phyloP scores from a whole-genome alignment of 2,797 vertebrate genomes.

The Pogonophryne albipinna region DNA sequence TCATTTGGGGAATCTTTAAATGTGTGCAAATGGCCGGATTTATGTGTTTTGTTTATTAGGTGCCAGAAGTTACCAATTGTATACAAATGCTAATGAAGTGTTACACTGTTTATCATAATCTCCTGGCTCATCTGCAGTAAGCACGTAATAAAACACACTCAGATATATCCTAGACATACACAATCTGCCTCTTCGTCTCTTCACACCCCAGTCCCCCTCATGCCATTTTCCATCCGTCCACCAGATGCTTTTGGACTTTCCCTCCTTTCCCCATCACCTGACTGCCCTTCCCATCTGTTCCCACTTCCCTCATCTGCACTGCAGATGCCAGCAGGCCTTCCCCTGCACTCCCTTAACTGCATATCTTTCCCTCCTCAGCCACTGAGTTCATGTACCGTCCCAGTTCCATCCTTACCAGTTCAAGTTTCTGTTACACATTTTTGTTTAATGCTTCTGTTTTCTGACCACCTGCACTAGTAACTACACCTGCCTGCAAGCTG shows the following conservation, averaged over 20 bases:
- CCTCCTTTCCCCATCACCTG: background rate
- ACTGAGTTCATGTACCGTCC: background rate
- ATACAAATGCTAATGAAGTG: background rate
- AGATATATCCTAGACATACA: background rate
- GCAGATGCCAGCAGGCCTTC: background rate
- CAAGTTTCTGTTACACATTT: background rate
- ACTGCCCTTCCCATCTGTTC: constrained; percentile 9
- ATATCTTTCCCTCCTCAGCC: constrained; percentile 5
- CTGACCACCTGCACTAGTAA: background rate
- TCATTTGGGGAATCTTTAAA: background rate
- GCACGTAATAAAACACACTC: background rate
- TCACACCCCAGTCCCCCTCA: background rate
- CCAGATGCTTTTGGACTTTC: constrained; percentile 5
- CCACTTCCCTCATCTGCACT: constrained; percentile 4
- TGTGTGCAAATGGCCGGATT: background rate
- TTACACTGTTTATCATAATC: background rate
- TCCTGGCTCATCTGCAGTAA: background rate
- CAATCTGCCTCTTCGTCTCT: background rate
- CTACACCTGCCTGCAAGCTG: background rate
- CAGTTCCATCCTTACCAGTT: constrained; percentile 1
- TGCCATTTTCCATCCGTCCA: constrained; percentile 4
- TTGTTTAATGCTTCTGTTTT: background rate
- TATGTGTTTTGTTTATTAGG: background rate
- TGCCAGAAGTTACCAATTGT: background rate
- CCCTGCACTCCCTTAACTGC: constrained; percentile 5